Base-by-base conservation (phyloP, 2,797 vertebrate genomes). In the Halcyon badia region DNA sequence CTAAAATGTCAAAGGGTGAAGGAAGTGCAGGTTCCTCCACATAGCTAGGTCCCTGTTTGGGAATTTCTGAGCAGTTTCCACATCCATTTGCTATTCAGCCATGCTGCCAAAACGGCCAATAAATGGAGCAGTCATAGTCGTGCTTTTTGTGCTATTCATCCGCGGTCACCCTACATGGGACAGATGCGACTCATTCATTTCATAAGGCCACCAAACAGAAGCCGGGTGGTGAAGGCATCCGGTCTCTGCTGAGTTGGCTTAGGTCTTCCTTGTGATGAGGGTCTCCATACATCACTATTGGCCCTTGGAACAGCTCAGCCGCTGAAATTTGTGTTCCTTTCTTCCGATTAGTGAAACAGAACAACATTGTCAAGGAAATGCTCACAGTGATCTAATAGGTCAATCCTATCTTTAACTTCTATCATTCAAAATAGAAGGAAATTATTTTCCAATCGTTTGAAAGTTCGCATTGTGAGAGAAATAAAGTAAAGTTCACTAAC, bases 371-470 rank as follows among this genome's bases (percentile, higher is more conserved):
- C 71, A 16, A 65, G 92, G 88, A 77, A 96, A 54, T 15, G 87
- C 75, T 86, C 14, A 3, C 39, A 42, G 93, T 97, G 97, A 97
- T 96, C 97, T 97, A 97, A 97, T 98, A 98, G 97, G 96, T 97
- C 97, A 94, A 46, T 66, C 83, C 96, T 97, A 97, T 97, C 96
- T 98, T 97, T 97, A 97, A 97, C 90, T 92, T 44, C 83, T 76
- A 11, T 77, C 77, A 14, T 94, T 96, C 80, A 51, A 90, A 97
- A 94, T 89, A 72, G 96, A 87, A 94, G 87, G 86, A 76, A 95
- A 95, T 61, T 20, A 94, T 96, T 89, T 86, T 92, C 91, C 71
- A 60, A 78, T 33, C 19, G 0, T 91, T 68, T 95, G 91, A 97
- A 96, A 96, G 90, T 96, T 94, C 72, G 1, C 75, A 87, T 95